Conservation (phyloP, 2,113 vertebrate genomes). For the Tinamus guttatus region DNA sequence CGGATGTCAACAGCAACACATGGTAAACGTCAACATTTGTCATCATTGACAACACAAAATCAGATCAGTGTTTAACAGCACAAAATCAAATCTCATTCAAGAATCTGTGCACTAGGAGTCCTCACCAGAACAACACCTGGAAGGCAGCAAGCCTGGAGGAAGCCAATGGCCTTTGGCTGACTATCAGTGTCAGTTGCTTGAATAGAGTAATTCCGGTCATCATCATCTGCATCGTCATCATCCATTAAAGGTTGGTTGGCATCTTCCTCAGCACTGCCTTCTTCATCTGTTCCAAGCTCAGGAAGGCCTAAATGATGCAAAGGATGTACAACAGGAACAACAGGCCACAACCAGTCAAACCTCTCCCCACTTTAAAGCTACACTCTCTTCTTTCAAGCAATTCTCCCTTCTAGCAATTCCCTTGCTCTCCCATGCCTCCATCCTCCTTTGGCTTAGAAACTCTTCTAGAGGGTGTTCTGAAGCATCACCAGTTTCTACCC, state of each 20-base stretch:
- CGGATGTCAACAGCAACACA: neutral
- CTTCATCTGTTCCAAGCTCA: conserved; percentile 76
- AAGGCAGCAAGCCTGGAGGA: conserved; percentile 91
- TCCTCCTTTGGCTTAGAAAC: conserved; percentile 63
- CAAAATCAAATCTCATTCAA: neutral
- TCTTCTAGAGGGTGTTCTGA: conserved; percentile 63
- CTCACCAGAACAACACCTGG: conserved; percentile 93
- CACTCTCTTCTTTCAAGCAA: neutral
- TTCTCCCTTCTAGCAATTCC: conserved; percentile 29
- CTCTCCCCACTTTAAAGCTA: conserved; percentile 33
- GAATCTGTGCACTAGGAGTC: neutral
- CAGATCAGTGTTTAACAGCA: neutral
- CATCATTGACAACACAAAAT: neutral
- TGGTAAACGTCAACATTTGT: no score
- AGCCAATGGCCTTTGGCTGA: conserved; percentile 82
- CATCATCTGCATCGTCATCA: conserved; percentile 78
- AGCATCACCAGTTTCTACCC: conserved; percentile 53
- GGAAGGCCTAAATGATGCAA: conserved; percentile 70
- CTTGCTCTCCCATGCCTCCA: conserved; percentile 67
- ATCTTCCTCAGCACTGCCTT: conserved; percentile 74
- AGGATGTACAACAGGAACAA: neutral
- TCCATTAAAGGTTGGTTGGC: conserved; percentile 89
- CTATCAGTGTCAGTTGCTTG: conserved; percentile 64
- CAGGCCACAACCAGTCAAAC: neutral
- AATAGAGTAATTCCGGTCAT: conserved; percentile 75